phyloP scores from a whole-genome alignment of 1,140 invertebrate genomes.

The Ostrea edulis region DNA sequence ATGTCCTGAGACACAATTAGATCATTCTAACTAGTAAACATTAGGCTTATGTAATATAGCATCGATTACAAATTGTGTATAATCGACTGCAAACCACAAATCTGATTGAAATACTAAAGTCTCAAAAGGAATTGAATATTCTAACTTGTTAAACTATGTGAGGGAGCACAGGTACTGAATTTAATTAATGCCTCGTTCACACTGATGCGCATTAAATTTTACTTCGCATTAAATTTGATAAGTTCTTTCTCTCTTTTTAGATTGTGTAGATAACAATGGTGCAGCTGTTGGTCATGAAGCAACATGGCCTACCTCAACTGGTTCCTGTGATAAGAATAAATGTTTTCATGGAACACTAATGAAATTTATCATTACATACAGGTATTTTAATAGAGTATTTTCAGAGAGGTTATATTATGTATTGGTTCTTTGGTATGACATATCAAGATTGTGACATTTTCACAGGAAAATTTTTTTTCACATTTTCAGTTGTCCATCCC shows the following conservation, averaged over 20 bases:
- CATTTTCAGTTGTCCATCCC: slow-evolving; percentile 35
- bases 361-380: slow-evolving; percentile 41
- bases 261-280: slow-evolving; percentile 48
- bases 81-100: no score
- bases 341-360: slow-evolving; percentile 40
- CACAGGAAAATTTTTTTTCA: neutral
- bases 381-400: slow-evolving; percentile 30
- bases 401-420: neutral
- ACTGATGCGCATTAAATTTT: no score
- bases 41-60: no score
- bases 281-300: slow-evolving; percentile 10
- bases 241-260: neutral
- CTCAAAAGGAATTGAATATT: no score
- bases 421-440: neutral
- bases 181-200: no score
- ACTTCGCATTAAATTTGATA: no score
- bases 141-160: no score
- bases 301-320: slow-evolving; percentile 43
- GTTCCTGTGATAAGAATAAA: slow-evolving; percentile 46
- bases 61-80: no score
- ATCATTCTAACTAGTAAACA: neutral
- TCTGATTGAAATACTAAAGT: no score
- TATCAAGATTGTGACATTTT: neutral
- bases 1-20: neutral
- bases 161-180: no score